Base-by-base conservation (phyloP, 1,140 invertebrate genomes). In the Euwallacea similis region DNA sequence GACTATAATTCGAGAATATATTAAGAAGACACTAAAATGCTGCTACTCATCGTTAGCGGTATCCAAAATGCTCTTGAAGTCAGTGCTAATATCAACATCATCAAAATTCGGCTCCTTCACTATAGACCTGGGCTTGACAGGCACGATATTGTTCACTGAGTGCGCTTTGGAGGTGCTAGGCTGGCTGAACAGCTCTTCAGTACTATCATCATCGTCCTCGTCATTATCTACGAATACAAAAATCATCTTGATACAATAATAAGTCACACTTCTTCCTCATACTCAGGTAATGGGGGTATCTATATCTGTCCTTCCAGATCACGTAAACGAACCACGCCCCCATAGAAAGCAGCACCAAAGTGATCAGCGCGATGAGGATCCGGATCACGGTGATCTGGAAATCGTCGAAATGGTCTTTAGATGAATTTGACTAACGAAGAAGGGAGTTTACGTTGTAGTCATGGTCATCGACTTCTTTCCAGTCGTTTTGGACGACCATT, bases 141-240 rank as follows among this genome's bases (percentile, higher is more conserved):
- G 60, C 7, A 73, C 43, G 7, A 69, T 69, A 55, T 66, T 71
- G 9, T 64, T 66, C 0, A 58, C 42, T 6, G 60, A 47, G 0
- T 33, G 9, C 58, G 21, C 50, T 61, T 67, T 65, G 0, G 75
- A 76, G 10, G 73, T 72, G 43, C 75, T 70, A 0, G 75, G 75
- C 42, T 64, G 66, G 50, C 71, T 75, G 43, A 76, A 76, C 2
- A 76, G 55, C 58, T 76, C 75, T 15, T 76, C 75, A 7, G 71
- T 72, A 44, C 75, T 76, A 6, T 76, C 75, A 9, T 76, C 75
- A 13, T 76, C 75, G 6, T 76, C 75, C n/a, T 74, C 73, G 16
- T 72, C 65, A 13, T 69, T 63, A 13, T 67, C 70, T 72, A 33
- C 21, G 1, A 33, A 33, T 33, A 4, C 21, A 33, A 42, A 55